Conservation (phyloP, 2,113 vertebrate genomes). For the Tenrec ecaudatus region DNA sequence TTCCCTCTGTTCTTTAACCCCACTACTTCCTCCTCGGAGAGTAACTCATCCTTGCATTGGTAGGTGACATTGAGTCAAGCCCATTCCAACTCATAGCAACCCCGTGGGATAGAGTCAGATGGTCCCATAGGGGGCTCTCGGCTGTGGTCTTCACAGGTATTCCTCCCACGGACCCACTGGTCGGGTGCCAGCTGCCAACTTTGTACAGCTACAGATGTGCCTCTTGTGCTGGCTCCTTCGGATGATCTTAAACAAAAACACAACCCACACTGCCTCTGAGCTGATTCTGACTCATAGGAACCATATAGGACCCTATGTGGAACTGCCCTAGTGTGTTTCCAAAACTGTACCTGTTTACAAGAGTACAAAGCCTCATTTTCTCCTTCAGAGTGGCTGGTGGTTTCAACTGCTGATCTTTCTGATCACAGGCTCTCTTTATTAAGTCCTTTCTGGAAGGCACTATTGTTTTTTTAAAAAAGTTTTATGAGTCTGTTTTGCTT, state of each 20-base stretch:
- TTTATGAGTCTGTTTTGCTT: background rate
- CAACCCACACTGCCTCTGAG: too few species aligned
- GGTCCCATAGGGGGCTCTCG: background rate
- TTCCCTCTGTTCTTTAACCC: background rate
- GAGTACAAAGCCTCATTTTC: too few species aligned
- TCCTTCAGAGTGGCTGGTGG: too few species aligned
- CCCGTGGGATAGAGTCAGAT: background rate
- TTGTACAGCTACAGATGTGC: background rate
- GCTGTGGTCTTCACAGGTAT: background rate
- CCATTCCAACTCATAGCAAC: background rate
- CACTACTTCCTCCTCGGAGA: background rate
- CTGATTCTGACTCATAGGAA: too few species aligned
- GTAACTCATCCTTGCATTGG: background rate
- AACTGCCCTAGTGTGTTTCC: too few species aligned
- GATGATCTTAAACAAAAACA: background rate
- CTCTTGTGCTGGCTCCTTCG: background rate
- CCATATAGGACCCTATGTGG: too few species aligned
- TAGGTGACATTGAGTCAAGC: background rate
- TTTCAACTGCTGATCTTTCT: too few species aligned
- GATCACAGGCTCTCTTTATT: background rate
- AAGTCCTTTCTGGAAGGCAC: background rate
- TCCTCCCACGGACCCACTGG: background rate
- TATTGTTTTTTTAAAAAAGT: background rate
- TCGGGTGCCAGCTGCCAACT: background rate
- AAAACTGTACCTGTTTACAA: too few species aligned